Evolutionary conservation across 2,888 invertebrate species (phyloP), one percentile per base, ranked within the genome.

Genomic region (Apoderus coryli): DNA sequence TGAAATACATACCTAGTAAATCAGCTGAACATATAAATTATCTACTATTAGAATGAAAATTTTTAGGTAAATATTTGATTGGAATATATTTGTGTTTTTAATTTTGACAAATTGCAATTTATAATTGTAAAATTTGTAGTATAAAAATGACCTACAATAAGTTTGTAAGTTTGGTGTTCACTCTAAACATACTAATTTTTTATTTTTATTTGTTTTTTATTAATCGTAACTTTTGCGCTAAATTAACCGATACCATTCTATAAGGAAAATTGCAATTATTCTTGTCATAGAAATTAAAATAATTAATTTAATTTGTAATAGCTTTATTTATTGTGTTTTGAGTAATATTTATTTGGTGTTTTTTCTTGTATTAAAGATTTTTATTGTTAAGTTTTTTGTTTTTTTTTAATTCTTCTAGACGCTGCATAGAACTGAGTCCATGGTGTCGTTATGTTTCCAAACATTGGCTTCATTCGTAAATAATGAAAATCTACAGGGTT

Each of bases 361-460:
- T 5, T 27, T 14, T 6, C 6, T 10, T 12, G 13, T 27, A 7
- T 5, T 24, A 5, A 24, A 27, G 5, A 12, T 12, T 5, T 13
- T 12, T 7, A 27, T 12, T 27, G 27, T 7, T 5, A 4, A 10
- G 9, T 11, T 5, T 16, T 14, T 19, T 7, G 7, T 28, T 33
- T 33, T 33, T 34, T n/a, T n/a, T n/a, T n/a, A n/a, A n/a, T 42
- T 40, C 46, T 49, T 54, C 53, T 55, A 85, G 85, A 81, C 82
- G 63, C 74, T 85, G 59, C 80, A 81, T 59, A 78, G 80, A 63
- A 76, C 77, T 60, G 85, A 86, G 69, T 85, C 85, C 67, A 85
- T 86, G 85, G 78, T 82, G 65, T 84, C 85, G 44, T 69, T 85
- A 56, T 82, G 81, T 64, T 84, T 78, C 64, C 76, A 79, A 54